Conservation (phyloP, 2,888 invertebrate genomes). For the Dinocampus coccinellae region DNA sequence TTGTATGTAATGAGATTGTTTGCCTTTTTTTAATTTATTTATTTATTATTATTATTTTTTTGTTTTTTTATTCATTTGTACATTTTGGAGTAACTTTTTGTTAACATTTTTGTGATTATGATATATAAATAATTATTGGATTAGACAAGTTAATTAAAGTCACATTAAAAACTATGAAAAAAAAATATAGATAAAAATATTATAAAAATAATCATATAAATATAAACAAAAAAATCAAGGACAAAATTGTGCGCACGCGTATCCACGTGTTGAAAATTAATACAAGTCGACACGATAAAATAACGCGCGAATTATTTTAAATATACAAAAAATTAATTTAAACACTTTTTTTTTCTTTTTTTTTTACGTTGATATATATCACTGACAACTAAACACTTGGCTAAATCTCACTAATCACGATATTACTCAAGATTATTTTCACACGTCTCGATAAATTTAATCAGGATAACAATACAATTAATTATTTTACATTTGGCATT, state of each 20-base stretch:
- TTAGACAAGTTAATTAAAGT: background rate
- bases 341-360: background rate
- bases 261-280: too few species aligned
- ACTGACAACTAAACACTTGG: background rate
- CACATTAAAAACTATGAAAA: too few species aligned
- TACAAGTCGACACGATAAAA: slow-evolving; percentile 3
- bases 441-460: background rate
- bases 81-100: background rate
- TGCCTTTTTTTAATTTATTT: too few species aligned
- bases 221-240: background rate
- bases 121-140: background rate
- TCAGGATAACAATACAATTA: background rate
- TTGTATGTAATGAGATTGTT: background rate
- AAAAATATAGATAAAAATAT: too few species aligned
- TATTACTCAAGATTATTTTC: background rate
- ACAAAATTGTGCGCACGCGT: background rate
- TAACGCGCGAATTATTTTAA: slow-evolving; percentile 17
- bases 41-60: too few species aligned
- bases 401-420: background rate
- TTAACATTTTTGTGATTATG: too few species aligned
- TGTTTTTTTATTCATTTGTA: background rate
- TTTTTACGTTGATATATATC: background rate
- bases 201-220: background rate
- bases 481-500: background rate
- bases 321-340: background rate